phyloP scores from a whole-genome alignment of 2,888 invertebrate genomes.

The Orchesellides sinensis region DNA sequence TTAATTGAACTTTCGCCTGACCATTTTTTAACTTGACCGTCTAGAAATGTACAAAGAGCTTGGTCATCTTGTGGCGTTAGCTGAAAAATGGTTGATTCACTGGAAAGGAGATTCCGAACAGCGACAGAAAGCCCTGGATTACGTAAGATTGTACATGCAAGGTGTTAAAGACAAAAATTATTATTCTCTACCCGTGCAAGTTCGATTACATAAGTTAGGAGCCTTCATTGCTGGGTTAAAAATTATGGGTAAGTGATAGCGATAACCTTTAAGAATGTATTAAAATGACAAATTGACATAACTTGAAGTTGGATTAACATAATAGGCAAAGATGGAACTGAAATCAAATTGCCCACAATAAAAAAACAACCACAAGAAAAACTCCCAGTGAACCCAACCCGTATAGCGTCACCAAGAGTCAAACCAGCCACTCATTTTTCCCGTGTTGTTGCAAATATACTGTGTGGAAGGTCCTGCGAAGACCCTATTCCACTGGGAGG shows the following conservation, averaged over 20 bases:
- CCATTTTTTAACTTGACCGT: neutral
- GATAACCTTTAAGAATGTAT: neutral
- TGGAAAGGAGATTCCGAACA: constrained; percentile 30
- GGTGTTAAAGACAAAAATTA: constrained; percentile 46
- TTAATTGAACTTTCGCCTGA: neutral
- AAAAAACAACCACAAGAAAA: neutral
- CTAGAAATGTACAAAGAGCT: constrained; percentile 55
- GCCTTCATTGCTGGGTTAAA: constrained; percentile 51
- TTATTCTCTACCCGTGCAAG: constrained; percentile 39
- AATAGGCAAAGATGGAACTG: neutral
- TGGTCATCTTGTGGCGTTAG: constrained; percentile 47
- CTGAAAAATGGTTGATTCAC: constrained; percentile 57
- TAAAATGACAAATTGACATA: neutral
- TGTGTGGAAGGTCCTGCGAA: constrained; percentile 51
- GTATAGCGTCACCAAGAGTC: constrained; percentile 46
- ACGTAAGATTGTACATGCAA: constrained; percentile 38
- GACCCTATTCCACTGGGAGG: constrained; percentile 41
- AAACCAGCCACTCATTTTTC: constrained; percentile 64
- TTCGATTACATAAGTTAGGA: constrained; percentile 50
- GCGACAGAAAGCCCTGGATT: constrained; percentile 14
- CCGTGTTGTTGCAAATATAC: constrained; percentile 58
- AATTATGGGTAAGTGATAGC: constrained; percentile 39
- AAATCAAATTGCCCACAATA: neutral
- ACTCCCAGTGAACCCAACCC: neutral
- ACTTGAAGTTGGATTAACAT: neutral